Conservation (phyloP, 1,140 invertebrate species). For the Cydia strobilella region DNA sequence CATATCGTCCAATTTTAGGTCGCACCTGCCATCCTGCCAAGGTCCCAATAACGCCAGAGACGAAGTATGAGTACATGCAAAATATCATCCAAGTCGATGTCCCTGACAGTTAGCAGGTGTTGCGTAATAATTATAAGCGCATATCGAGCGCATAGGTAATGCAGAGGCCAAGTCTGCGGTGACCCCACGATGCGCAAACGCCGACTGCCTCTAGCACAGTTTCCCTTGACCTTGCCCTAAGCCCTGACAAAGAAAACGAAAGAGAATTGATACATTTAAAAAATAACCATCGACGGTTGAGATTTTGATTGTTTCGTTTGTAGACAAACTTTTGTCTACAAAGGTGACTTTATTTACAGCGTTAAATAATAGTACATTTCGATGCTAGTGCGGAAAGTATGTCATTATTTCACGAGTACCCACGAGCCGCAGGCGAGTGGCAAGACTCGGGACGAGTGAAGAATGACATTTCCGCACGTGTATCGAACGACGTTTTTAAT, state of each 20-base stretch:
- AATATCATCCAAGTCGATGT: constrained; percentile 25
- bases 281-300: neutral
- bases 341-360: neutral
- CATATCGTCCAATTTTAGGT: constrained; percentile 5
- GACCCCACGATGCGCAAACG: constrained; percentile 19
- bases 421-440: too few relatives aligned
- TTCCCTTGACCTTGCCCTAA: constrained; percentile 9
- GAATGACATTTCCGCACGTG: too few relatives aligned
- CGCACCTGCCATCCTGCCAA: constrained; percentile 26
- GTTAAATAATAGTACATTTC: too few relatives aligned
- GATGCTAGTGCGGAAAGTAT: too few relatives aligned
- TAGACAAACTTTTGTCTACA: neutral
- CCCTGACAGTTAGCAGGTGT: constrained; percentile 27
- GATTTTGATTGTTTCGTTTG: neutral
- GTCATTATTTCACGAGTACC: too few relatives aligned
- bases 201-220: neutral
- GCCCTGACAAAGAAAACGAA: constrained; percentile 9
- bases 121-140: constrained; percentile 31
- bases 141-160: constrained; percentile 22
- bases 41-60: constrained; percentile 13
- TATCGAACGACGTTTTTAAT: too few relatives aligned
- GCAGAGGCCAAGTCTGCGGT: constrained; percentile 17
- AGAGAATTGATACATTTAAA: neutral
- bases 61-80: constrained; percentile 12
- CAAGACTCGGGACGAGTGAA: too few relatives aligned